Conservation (phyloP, 2,797 vertebrate genomes). For the Anniella stebbinsi region DNA sequence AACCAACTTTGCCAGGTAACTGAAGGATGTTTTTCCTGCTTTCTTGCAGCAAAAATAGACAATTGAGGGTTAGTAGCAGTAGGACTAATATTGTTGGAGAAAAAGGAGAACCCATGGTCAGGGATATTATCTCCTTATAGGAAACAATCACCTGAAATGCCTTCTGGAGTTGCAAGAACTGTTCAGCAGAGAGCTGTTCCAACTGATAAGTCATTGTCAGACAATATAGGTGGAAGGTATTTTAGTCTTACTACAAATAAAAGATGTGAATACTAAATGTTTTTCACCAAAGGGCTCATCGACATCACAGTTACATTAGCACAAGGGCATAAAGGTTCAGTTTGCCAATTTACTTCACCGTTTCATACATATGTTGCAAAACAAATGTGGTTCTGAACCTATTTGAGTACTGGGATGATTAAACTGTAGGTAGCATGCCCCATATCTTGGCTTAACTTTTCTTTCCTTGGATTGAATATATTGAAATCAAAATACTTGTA, state of each 20-base stretch:
- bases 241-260: background rate
- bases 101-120: too few species aligned
- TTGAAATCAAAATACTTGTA: background rate
- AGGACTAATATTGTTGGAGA: too few species aligned
- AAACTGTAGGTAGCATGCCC: background rate
- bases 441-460: background rate
- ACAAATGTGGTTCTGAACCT: background rate
- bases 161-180: too few species aligned
- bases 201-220: background rate
- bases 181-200: too few species aligned
- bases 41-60: too few species aligned
- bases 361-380: background rate
- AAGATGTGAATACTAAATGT: background rate
- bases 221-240: background rate
- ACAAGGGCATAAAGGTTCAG: background rate
- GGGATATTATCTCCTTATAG: too few species aligned
- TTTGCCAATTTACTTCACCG: background rate
- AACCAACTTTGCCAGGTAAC: too few species aligned
- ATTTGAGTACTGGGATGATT: background rate
- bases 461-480: background rate
- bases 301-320: background rate
- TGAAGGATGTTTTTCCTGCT: too few species aligned
- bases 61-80: too few species aligned
- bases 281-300: background rate
- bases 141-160: too few species aligned